Percentiles rank a stretch among this genome's conserved stretches.
phyloP scores from a whole-genome alignment of 2,888 invertebrate species.

The Mythimna vitellina region DNA sequence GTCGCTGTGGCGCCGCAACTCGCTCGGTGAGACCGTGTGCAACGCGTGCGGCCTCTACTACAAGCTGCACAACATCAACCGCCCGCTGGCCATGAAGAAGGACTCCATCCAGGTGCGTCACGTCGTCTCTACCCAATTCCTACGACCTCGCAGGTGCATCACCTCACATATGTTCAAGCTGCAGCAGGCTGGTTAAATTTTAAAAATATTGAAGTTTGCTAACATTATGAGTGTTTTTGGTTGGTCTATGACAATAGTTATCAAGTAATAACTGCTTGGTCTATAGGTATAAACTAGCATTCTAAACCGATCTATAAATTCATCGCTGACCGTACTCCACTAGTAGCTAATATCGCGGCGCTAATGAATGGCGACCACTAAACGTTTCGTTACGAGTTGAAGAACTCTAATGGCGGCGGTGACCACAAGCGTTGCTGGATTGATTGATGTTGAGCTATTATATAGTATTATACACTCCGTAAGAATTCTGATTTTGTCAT shows the following conservation, averaged over 20 bases:
- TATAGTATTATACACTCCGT: too few species aligned
- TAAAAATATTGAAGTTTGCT: background rate
- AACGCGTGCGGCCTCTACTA: constrained; percentile 99
- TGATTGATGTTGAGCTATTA: constrained; percentile 14
- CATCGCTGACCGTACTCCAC: too few species aligned
- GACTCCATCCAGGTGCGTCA: constrained; percentile 86
- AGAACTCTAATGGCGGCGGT: background rate
- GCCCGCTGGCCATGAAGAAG: constrained; percentile 96
- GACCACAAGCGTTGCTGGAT: constrained; percentile 8
- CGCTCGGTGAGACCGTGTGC: constrained; percentile 98
- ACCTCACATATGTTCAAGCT: background rate
- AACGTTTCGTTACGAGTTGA: too few species aligned
- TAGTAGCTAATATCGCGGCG: too few species aligned
- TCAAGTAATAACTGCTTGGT: too few species aligned
- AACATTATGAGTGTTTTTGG: background rate
- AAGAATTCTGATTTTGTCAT: too few species aligned
- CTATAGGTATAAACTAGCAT: too few species aligned
- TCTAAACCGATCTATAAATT: too few species aligned
- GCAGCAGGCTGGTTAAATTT: background rate
- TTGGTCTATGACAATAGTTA: background rate
- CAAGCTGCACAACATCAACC: constrained; percentile 97
- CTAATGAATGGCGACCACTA: too few species aligned
- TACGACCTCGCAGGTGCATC: too few species aligned
- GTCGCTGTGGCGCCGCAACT: constrained; percentile 94
- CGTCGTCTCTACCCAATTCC: background rate